Evolutionary conservation across 1,140 invertebrate genomes (phyloP), one percentile per base, ranked within the genome.

Genomic region (Drosophila sturtevanti): DNA sequence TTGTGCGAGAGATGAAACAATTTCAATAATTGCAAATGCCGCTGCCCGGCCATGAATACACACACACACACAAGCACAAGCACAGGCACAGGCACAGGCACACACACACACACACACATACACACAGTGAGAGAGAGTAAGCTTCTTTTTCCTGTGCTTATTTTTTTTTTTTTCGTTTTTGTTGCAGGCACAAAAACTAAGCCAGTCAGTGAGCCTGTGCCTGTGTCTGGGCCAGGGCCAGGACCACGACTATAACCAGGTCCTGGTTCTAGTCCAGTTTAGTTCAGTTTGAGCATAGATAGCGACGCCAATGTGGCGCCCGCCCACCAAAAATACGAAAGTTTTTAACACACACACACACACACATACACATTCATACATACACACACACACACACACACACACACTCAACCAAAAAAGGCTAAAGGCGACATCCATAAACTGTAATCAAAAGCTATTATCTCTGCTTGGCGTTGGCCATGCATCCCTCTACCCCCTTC

Each of bases 361-460:
- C 41, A 52, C 0, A 6, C 12, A 58, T 2, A 6, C 14, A 9
- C 7, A 21, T 31, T 34, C 27, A 31, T 0, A 71, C 48, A 54
- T 9, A 34, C 21, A 71, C 48, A 54, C 11, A 34, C 21, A 61
- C 51, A 51, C 35, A 37, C 12, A 10, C 31, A 52, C 0, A 7
- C 12, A 58, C 6, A 6, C 10, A 9, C 4, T 27, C 37, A 38
- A 18, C 24, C 35, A 41, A 14, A 70, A 79, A 70, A 66, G 72
- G 84, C 84, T 73, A 89, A 84, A 79, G 84, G 84, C 84, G 84
- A 89, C 85, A 84, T 84, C 84, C 79, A 89, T 89, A 89, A 89
- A 89, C 79, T 89, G 84, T 89, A 89, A 89, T 89, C 84, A 89
- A 89, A 89, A 89, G 84, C 84, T 79, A 89, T 89, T 89, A 89